Base-by-base conservation (phyloP, 2,113 vertebrate genomes). In the Irena cyanogastra region DNA sequence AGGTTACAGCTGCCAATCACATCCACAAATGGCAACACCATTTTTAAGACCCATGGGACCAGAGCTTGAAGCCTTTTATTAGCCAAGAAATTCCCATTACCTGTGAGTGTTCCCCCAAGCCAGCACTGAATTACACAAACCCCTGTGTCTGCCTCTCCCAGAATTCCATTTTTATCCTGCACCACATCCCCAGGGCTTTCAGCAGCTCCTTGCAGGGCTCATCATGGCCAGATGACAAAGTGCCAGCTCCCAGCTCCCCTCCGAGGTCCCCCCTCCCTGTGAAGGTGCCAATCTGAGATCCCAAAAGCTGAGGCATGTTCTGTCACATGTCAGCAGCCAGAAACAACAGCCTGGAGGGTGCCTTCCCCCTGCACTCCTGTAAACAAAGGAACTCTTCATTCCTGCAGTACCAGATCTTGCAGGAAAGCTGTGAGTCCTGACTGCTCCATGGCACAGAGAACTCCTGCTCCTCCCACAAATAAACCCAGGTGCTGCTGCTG, bases 341-440 rank as follows among this genome's bases (percentile, higher is more conserved):
- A 78, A 94, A 94, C 92, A 96, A 83, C 92, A 95, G 95, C 89
- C 96, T 49, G 71, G 68, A 89, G 96, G 79, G 68, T 53, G 83
- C 44, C 70, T 76, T 21, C 22, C 61, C 44, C 23, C 35, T 54
- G 16, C 13, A 1, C 50, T 6, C 72, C 49, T 16, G 47, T 83
- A 83, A 96, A 96, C 94, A 96, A 94, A 95, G 83, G 54, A 71
- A 71, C 28, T 30, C 82, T 94, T 93, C 71, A 78, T 95, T 90
- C 52, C 83, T 52, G 42, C 39, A 74, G 83, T 45, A 61, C 82
- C 11, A 76, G 82, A 91, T 74, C 50, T 96, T 24, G 2, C 64
- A 81, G 4, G 7, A 24, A 95, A 96, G 33, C 87, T 90, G 90
- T 94, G 92, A 95, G 75, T 89, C 52, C 52, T 68, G 89, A 24